These are phyloP conservation scores for Eremobia ochroleuca DNA, from an alignment of 2,888 invertebrate genomes.

Conservation along the genomic window DNA sequence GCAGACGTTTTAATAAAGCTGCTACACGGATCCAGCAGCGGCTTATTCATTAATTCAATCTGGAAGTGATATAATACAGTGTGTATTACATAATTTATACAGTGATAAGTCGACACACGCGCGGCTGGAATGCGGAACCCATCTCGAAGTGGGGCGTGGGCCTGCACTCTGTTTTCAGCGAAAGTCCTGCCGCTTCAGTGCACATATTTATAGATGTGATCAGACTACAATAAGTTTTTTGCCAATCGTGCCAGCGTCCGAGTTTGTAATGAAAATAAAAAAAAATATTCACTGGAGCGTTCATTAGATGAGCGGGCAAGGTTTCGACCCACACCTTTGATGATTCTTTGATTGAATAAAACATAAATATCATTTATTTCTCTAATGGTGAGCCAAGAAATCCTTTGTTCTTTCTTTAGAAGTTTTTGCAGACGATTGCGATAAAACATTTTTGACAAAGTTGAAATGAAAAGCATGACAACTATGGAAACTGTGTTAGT, in stretches of 20 bases:
- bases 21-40: slow-evolving; percentile 10
- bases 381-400: slow-evolving; percentile 39
- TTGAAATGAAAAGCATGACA: slow-evolving; percentile 27
- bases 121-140: slow-evolving; percentile 76
- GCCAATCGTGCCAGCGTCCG: slow-evolving; percentile 75
- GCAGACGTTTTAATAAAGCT: slow-evolving; percentile 33
- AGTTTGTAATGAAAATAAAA: slow-evolving; percentile 37
- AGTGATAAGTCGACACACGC: slow-evolving; percentile 42
- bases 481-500: slow-evolving; percentile 67
- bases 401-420: slow-evolving; percentile 41
- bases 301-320: slow-evolving; percentile 6
- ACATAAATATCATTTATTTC: slow-evolving; percentile 34
- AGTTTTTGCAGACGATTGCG: slow-evolving; percentile 17
- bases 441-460: background rate
- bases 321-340: slow-evolving; percentile 45
- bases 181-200: slow-evolving; percentile 66
- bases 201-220: slow-evolving; percentile 75
- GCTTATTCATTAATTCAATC: slow-evolving; percentile 19
- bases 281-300: slow-evolving; percentile 30
- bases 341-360: slow-evolving; percentile 34
- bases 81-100: slow-evolving; percentile 53
- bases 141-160: slow-evolving; percentile 69
- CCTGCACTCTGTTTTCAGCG: slow-evolving; percentile 70
- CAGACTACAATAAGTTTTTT: slow-evolving; percentile 75
- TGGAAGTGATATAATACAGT: slow-evolving; percentile 45